phyloP scores from a whole-genome alignment of 2,888 invertebrate genomes.

The Rambutsinella grinnellia region DNA sequence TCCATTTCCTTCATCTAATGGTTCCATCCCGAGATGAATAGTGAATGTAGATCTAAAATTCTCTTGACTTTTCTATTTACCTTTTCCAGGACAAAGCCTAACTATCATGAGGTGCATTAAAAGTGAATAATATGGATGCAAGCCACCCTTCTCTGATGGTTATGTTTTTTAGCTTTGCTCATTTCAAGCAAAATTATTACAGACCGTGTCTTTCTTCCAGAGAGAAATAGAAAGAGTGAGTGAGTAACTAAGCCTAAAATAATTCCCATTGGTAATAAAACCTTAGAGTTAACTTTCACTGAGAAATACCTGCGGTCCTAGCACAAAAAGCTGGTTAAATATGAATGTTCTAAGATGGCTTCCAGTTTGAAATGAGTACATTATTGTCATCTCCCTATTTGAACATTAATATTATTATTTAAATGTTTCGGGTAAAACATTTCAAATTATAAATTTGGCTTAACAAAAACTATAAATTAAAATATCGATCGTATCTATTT shows the following conservation, averaged over 20 bases:
- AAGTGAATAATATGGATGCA: constrained; percentile 51
- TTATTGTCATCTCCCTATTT: constrained; percentile 18
- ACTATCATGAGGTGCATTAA: constrained; percentile 46
- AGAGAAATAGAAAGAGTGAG: constrained; percentile 23
- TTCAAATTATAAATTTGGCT: too few species aligned
- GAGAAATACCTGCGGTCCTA: constrained; percentile 28
- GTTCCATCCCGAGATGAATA: too few species aligned
- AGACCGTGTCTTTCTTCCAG: neutral
- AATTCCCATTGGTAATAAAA: constrained; percentile 53
- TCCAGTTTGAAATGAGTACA: neutral
- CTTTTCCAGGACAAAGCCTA: constrained; percentile 42
- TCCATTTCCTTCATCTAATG: constrained; percentile 51
- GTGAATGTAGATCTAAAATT: neutral
- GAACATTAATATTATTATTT: constrained; percentile 24
- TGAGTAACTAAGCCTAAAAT: constrained; percentile 45
- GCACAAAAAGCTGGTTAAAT: constrained; percentile 2
- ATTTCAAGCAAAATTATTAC: neutral
- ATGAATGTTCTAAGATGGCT: constrained; percentile 2
- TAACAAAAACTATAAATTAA: too few species aligned
- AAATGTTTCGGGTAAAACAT: too few species aligned
- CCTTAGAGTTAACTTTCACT: constrained; percentile 52
- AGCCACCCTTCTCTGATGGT: constrained; percentile 4
- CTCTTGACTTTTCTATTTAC: neutral
- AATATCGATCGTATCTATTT: neutral
- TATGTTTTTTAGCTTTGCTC: neutral